Conservation (phyloP, 2,888 invertebrate species). For the Cacoxenus indagator region DNA sequence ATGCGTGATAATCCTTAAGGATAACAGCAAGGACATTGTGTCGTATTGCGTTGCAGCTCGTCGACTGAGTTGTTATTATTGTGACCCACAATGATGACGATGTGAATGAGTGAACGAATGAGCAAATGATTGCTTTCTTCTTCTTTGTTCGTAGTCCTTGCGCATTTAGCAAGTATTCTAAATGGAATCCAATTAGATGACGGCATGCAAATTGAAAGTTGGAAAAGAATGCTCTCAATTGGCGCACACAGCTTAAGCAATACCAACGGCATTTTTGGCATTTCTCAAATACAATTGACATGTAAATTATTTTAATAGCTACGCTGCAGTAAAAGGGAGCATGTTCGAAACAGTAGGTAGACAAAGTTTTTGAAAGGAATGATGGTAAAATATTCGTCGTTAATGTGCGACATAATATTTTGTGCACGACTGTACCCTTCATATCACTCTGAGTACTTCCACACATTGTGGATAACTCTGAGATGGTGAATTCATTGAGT, state of each 20-base stretch:
- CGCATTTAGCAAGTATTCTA: background rate
- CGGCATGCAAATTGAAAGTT: background rate
- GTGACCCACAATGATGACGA: background rate
- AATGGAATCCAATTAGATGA: background rate
- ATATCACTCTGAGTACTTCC: too few species aligned
- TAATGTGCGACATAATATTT: too few species aligned
- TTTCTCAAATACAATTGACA: too few species aligned
- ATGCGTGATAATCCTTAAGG: constrained; percentile 14
- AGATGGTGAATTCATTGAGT: too few species aligned
- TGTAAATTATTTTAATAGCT: background rate
- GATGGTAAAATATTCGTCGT: too few species aligned
- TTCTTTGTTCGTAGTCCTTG: background rate
- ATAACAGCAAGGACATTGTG: background rate
- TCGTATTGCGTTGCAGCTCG: background rate
- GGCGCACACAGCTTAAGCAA: too few species aligned
- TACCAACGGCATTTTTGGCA: too few species aligned
- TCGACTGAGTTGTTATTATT: background rate
- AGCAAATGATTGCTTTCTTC: background rate
- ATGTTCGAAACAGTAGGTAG: too few species aligned
- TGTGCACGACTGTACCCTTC: too few species aligned
- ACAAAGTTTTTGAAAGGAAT: too few species aligned
- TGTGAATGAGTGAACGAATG: background rate
- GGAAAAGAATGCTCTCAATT: background rate
- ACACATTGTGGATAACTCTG: too few species aligned
- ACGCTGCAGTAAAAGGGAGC: too few species aligned